Conservation (phyloP, 2,888 invertebrate genomes). For the Tiliacea aurago region DNA sequence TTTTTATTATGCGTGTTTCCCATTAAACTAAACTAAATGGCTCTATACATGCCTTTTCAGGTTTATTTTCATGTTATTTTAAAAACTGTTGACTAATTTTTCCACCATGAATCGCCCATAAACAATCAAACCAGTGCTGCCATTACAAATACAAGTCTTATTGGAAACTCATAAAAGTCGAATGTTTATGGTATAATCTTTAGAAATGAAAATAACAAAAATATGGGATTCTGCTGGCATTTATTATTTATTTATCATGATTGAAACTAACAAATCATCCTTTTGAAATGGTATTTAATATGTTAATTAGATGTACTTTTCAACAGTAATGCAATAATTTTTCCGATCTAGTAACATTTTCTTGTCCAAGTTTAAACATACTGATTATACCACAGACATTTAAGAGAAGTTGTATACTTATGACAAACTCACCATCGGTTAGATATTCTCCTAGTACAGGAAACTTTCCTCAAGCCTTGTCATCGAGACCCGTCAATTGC, state of each 20-base stretch:
- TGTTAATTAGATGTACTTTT: background rate
- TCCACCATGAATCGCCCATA: slow-evolving; percentile 78
- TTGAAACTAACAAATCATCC: background rate
- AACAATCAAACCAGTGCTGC: slow-evolving; percentile 57
- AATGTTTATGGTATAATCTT: slow-evolving; percentile 15
- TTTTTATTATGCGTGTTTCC: slow-evolving; percentile 86
- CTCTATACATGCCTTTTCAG: slow-evolving; percentile 61
- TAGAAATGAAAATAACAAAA: background rate
- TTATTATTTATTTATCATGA: background rate
- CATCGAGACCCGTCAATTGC: too few species aligned
- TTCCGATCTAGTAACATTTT: slow-evolving; percentile 5
- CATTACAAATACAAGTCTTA: slow-evolving; percentile 10
- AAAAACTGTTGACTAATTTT: slow-evolving; percentile 71
- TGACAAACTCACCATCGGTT: too few species aligned
- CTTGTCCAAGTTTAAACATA: slow-evolving; percentile 1
- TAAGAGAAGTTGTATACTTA: too few species aligned
- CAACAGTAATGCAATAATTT: background rate
- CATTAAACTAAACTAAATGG: slow-evolving; percentile 81
- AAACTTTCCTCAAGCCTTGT: too few species aligned
- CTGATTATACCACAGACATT: background rate
- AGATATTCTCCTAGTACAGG: too few species aligned
- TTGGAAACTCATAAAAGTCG: slow-evolving; percentile 15
- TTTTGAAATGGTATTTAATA: too few species aligned
- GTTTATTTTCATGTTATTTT: slow-evolving; percentile 66
- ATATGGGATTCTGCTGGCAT: background rate